Evolutionary conservation across 2,113 vertebrate species (phyloP).

Genomic region (Leucopsar rothschildi): DNA sequence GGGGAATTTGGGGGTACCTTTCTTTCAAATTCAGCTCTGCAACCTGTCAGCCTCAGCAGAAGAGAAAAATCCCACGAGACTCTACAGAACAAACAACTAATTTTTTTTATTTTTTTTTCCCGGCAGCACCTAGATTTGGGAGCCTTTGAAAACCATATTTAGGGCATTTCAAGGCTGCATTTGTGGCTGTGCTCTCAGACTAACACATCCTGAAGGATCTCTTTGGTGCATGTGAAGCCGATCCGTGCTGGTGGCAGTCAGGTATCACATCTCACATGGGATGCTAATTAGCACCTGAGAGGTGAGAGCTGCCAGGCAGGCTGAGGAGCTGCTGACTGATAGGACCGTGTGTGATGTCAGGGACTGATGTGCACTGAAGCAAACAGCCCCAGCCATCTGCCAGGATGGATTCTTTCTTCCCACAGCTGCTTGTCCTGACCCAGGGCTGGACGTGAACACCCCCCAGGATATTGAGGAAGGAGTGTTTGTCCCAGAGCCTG

Average conservation of each 20-base stretch:
- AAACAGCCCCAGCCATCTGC: slow-evolving; percentile 7
- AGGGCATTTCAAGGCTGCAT: background rate
- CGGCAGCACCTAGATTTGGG: background rate
- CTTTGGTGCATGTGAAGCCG: background rate
- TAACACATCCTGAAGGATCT: background rate
- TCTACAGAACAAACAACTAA: background rate
- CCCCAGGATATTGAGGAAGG: background rate
- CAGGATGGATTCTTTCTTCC: background rate
- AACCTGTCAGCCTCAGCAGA: background rate
- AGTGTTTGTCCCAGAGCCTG: background rate
- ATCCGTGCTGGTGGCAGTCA: background rate
- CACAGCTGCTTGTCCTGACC: background rate
- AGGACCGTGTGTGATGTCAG: no score
- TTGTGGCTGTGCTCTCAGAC: background rate
- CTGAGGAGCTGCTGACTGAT: background rate
- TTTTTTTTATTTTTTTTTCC: background rate
- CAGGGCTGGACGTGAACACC: background rate
- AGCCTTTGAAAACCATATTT: slow-evolving; percentile 1
- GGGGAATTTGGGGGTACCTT: background rate
- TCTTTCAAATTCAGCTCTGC: background rate
- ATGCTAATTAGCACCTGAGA: slow-evolving; percentile 43
- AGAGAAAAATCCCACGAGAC: background rate
- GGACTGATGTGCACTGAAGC: background rate
- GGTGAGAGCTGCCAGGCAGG: background rate
- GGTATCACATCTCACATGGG: background rate